A percentile compares a stretch with the other conserved stretches of the same genome.
Evolutionary conservation across 1,140 invertebrate species (phyloP).

Genomic region (Acromyrmex heyeri): DNA sequence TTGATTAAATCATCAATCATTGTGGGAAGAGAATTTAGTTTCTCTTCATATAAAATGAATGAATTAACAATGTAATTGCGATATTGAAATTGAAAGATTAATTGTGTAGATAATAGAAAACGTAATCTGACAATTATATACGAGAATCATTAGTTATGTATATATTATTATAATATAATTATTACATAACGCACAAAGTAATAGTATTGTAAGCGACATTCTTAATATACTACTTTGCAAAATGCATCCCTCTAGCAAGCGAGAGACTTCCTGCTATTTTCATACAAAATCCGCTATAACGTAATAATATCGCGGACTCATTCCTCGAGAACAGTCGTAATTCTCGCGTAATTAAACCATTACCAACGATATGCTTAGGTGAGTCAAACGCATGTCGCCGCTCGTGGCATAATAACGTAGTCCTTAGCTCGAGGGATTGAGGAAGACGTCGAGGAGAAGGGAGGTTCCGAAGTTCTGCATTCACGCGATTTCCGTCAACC

Average conservation of each 20-base stretch:
- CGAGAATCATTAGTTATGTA: constrained; percentile 19
- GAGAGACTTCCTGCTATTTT: neutral
- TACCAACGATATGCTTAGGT: constrained; percentile 28
- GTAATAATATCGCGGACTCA: neutral
- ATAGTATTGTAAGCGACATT: constrained; percentile 14
- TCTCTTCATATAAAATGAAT: constrained; percentile 6
- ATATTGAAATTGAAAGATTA: constrained; percentile 42
- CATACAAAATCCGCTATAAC: neutral
- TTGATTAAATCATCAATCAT: too few species aligned
- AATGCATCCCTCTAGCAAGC: neutral
- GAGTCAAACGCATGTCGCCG: constrained; percentile 33
- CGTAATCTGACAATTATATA: neutral
- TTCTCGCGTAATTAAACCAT: constrained; percentile 51
- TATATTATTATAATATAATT: constrained; percentile 31
- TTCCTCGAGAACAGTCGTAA: constrained; percentile 13
- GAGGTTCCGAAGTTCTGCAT: constrained; percentile 30
- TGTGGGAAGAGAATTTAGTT: neutral
- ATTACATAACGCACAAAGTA: neutral
- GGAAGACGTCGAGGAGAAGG: neutral
- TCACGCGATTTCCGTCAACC: constrained; percentile 39
- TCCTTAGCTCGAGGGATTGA: neutral
- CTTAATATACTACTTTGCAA: neutral
- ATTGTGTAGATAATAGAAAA: constrained; percentile 36
- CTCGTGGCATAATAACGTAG: constrained; percentile 17
- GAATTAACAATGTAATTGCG: neutral